These are phyloP conservation scores for Eulemur rubriventer DNA, from an alignment of 2,797 vertebrate species.

Conservation along the genomic window DNA sequence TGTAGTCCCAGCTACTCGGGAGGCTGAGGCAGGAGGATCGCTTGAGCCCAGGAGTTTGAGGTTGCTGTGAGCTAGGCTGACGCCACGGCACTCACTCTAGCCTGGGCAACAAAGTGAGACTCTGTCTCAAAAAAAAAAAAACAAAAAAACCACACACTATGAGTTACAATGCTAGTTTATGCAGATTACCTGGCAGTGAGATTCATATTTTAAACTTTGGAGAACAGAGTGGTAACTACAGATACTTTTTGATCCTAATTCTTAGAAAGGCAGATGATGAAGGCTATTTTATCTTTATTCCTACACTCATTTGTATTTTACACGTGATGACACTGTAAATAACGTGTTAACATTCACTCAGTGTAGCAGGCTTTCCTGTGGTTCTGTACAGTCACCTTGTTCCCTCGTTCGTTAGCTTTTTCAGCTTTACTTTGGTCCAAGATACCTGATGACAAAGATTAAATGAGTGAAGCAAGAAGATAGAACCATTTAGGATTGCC, in stretches of 20 bases:
- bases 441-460: background rate
- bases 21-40: too few relatives aligned
- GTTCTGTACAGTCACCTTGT: background rate
- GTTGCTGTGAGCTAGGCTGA: too few relatives aligned
- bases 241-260: background rate
- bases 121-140: too few relatives aligned
- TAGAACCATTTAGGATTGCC: background rate
- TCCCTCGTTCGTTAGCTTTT: background rate
- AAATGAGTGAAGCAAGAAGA: conserved; percentile 24
- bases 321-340: background rate
- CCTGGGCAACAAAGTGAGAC: too few relatives aligned
- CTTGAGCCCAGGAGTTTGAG: too few relatives aligned
- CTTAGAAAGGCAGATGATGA: background rate
- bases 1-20: too few relatives aligned
- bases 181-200: background rate
- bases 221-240: background rate
- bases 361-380: background rate
- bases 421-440: conserved; percentile 3
- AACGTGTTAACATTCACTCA: background rate
- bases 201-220: conserved; percentile 9
- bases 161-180: background rate
- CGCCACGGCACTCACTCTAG: too few relatives aligned
- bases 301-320: background rate
- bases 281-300: background rate
- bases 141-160: background rate